phyloP scores from a whole-genome alignment of 2,113 vertebrate genomes.

The Brachyhypopomus gauderio region DNA sequence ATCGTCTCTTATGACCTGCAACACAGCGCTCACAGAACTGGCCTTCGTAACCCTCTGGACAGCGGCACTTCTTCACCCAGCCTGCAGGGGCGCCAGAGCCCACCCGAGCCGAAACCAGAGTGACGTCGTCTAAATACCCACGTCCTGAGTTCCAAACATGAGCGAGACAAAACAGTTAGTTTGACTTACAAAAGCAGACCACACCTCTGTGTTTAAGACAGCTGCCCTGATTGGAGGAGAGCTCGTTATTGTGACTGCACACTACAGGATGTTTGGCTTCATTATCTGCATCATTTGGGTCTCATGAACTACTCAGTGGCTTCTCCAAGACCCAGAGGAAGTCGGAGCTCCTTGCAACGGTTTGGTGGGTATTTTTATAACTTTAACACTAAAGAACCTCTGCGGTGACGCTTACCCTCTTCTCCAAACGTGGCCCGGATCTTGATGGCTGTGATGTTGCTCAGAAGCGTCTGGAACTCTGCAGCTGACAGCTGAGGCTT shows the following conservation, averaged over 20 bases:
- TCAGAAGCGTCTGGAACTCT: conserved; percentile 83
- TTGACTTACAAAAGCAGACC: background rate
- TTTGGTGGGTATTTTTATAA: too few species aligned
- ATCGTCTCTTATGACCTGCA: conserved; percentile 77
- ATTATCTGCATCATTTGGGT: too few species aligned
- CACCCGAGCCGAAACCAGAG: conserved; percentile 78
- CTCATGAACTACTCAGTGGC: too few species aligned
- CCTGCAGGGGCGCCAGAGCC: conserved; percentile 67
- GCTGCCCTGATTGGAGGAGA: too few species aligned
- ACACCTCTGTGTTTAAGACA: background rate
- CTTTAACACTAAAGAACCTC: too few species aligned
- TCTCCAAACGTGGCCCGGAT: conserved; percentile 89
- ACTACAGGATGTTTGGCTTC: too few species aligned
- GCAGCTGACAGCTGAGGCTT: conserved; percentile 80
- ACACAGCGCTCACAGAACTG: conserved; percentile 86
- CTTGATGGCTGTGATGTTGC: conserved; percentile 86
- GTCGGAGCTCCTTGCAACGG: too few species aligned
- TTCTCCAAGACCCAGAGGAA: too few species aligned
- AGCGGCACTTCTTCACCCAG: conserved; percentile 87
- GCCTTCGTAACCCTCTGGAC: conserved; percentile 77
- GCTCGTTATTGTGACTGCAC: too few species aligned
- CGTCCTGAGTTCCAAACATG: conserved; percentile 74
- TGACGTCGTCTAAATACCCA: conserved; percentile 85
- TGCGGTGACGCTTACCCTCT: conserved; percentile 75
- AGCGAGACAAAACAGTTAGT: background rate